Percentiles rank a stretch among this genome's conserved stretches.
Evolutionary conservation across 2,113 vertebrate genomes (phyloP).

Genomic region (Leptodactylus fuscus): DNA sequence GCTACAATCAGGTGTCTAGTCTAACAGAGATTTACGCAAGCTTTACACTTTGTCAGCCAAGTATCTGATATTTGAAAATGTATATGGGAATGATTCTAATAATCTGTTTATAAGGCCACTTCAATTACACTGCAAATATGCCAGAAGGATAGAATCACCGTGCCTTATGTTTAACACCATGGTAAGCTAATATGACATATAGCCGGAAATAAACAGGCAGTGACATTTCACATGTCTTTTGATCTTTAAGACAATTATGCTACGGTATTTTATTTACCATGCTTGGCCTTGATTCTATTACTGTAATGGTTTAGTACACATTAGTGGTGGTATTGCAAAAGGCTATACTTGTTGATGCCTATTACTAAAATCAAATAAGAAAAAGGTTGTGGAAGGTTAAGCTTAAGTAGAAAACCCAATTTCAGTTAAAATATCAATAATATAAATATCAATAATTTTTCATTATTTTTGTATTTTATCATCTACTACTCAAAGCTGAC

Average conservation of each 20-base stretch:
- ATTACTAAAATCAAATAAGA: too few relatives aligned
- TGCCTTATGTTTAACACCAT: neutral
- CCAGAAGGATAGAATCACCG: neutral
- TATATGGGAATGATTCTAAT: neutral
- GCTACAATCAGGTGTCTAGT: neutral
- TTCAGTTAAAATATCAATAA: too few relatives aligned
- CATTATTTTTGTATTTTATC: too few relatives aligned
- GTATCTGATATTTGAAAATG: neutral
- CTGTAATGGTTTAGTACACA: too few relatives aligned
- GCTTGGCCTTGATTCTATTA: too few relatives aligned
- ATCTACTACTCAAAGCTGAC: too few relatives aligned
- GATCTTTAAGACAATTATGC: neutral
- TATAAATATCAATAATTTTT: too few relatives aligned
- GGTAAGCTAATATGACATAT: neutral
- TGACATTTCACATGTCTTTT: neutral
- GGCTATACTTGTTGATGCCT: too few relatives aligned
- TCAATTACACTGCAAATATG: slow-evolving; percentile 1
- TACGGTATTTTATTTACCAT: too few relatives aligned
- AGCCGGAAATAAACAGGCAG: neutral
- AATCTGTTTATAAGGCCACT: neutral
- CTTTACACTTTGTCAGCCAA: neutral
- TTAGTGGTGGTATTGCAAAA: too few relatives aligned
- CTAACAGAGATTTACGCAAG: neutral
- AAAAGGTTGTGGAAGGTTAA: too few relatives aligned
- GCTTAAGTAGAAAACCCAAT: too few relatives aligned